Conservation (phyloP, 2,797 vertebrate genomes). For the Pangasius djambal region DNA sequence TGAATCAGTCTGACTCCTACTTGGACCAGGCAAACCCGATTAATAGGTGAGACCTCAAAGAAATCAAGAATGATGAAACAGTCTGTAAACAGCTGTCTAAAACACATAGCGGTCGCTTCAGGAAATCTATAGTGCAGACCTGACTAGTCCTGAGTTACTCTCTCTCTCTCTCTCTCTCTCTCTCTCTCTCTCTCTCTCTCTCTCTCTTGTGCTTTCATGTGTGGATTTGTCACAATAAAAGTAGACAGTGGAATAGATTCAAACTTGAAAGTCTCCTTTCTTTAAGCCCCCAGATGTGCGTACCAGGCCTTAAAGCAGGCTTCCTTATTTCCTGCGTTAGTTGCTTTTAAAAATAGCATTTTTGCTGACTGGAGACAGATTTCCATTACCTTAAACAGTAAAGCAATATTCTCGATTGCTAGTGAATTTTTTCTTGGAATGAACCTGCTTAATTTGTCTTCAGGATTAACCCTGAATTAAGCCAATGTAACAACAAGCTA, state of each 20-base stretch:
- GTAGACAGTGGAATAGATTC: not conserved
- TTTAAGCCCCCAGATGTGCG: not conserved
- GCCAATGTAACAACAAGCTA: not conserved
- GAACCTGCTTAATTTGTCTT: not conserved
- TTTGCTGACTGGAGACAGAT: not conserved
- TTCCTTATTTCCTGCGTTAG: not conserved
- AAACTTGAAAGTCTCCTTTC: not conserved
- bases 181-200: not conserved
- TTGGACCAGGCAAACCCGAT: not conserved
- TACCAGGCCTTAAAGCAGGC: not conserved
- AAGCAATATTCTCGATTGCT: not conserved
- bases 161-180: not conserved
- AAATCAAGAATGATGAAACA: conserved; percentile 14
- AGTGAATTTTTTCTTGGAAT: not conserved
- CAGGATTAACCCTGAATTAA: not conserved
- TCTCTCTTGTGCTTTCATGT: not conserved
- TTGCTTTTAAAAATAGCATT: not conserved
- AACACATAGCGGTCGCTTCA: not conserved
- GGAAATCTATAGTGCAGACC: not conserved
- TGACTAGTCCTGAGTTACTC: not conserved
- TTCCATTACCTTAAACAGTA: not conserved
- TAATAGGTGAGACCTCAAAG: not conserved
- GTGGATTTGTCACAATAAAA: not conserved
- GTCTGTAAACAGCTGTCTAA: not conserved
- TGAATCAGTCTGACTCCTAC: not conserved